phyloP scores from a whole-genome alignment of 2,113 vertebrate genomes.

The Xiphophorus couchianus region DNA sequence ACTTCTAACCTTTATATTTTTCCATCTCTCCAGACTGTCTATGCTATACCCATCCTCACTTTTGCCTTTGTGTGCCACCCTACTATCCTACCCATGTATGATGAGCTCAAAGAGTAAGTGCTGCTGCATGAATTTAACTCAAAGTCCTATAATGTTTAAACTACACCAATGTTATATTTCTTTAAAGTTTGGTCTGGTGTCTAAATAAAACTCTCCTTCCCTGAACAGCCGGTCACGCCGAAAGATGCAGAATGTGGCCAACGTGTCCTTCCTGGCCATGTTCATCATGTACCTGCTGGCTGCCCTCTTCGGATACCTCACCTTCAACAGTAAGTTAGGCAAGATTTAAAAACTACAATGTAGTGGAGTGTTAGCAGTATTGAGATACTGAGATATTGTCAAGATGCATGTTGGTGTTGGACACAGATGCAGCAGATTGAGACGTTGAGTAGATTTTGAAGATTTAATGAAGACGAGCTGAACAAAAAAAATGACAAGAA shows the following conservation, averaged over 20 bases:
- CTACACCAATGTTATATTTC: neutral
- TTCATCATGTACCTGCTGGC: slow-evolving; percentile 97
- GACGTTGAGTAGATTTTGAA: too few relatives aligned
- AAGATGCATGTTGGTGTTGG: too few relatives aligned
- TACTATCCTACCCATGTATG: slow-evolving; percentile 95
- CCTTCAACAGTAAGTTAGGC: slow-evolving; percentile 87
- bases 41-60: slow-evolving; percentile 93
- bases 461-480: too few relatives aligned
- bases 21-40: slow-evolving; percentile 85
- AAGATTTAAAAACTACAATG: too few relatives aligned
- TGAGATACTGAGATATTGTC: too few relatives aligned
- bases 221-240: slow-evolving; percentile 86
- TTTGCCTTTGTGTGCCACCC: slow-evolving; percentile 98
- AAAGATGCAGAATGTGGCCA: slow-evolving; percentile 96
- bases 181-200: neutral
- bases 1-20: fast-evolving
- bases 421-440: too few relatives aligned
- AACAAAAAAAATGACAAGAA: too few relatives aligned
- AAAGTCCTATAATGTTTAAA: neutral
- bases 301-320: slow-evolving; percentile 97
- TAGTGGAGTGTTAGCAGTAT: too few relatives aligned
- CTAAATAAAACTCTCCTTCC: slow-evolving; percentile 3
- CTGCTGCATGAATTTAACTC: neutral
- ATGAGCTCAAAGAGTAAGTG: slow-evolving; percentile 94
- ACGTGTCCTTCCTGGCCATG: slow-evolving; percentile 96